Conservation (phyloP, 1,140 invertebrate species). For the Oscheius sp. region DNA sequence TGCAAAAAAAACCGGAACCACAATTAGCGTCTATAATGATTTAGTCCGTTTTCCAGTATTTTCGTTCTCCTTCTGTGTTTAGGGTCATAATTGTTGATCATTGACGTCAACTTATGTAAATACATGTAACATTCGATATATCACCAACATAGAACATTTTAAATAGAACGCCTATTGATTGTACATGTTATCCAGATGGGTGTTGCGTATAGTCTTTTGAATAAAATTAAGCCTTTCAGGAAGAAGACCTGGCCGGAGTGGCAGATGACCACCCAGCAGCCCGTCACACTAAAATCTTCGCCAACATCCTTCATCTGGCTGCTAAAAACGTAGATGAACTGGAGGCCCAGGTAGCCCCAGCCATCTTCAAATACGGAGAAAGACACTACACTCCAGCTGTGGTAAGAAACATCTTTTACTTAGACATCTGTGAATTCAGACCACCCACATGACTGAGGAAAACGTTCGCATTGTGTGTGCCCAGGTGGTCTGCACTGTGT, state of each 20-base stretch:
- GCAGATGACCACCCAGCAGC: slow-evolving; percentile 30
- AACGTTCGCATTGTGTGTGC: slow-evolving; percentile 44
- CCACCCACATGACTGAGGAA: slow-evolving; percentile 36
- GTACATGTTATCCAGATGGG: no score
- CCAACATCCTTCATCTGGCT: slow-evolving; percentile 41
- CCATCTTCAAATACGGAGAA: slow-evolving; percentile 42
- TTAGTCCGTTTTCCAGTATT: background rate
- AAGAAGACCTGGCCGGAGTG: slow-evolving; percentile 20
- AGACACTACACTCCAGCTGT: slow-evolving; percentile 31
- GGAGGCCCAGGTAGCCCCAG: slow-evolving; percentile 44
- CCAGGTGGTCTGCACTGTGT: slow-evolving; percentile 43
- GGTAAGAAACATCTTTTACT: slow-evolving; percentile 9
- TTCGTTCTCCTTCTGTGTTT: background rate
- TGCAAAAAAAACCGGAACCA: background rate
- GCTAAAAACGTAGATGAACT: slow-evolving; percentile 47
- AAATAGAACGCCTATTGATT: background rate
- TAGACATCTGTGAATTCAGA: slow-evolving; percentile 20
- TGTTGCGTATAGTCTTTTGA: no score
- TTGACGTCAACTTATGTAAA: no score
- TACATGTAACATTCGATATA: background rate
- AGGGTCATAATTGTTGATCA: background rate
- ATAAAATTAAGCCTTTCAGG: background rate
- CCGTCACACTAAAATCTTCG: slow-evolving; percentile 39
- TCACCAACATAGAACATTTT: background rate
- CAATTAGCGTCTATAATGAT: background rate